Percentiles rank a stretch among this genome's conserved stretches.
Evolutionary conservation across 2,888 invertebrate species (phyloP).

Genomic region (Theretra japonica): DNA sequence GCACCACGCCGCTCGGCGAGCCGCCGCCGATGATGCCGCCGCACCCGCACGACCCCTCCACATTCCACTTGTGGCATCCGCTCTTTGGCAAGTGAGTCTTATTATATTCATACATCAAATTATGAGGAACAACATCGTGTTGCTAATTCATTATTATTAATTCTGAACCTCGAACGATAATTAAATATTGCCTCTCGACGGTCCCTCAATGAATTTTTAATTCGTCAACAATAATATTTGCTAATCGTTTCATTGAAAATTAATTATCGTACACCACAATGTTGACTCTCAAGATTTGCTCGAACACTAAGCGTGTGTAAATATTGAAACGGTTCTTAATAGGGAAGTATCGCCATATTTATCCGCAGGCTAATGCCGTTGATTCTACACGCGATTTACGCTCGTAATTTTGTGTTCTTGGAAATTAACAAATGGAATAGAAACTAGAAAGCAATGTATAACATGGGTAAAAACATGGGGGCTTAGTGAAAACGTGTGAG

Average conservation of each 20-base stretch:
- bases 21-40: constrained; percentile 65
- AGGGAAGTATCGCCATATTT: constrained; percentile 9
- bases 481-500: not conserved
- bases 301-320: not conserved
- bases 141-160: not conserved
- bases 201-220: not conserved
- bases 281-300: constrained; percentile 2
- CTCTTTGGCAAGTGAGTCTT: constrained; percentile 92
- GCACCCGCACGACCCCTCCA: constrained; percentile 80
- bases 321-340: constrained; percentile 5
- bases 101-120: constrained; percentile 21
- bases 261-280: not conserved
- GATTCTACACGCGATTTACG: not conserved
- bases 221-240: constrained; percentile 2
- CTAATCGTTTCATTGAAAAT: not conserved
- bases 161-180: not conserved
- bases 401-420: constrained; percentile 8
- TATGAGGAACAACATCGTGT: not conserved
- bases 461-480: too few relatives aligned
- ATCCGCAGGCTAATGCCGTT: not conserved
- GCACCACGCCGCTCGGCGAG: constrained; percentile 86
- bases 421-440: not conserved
- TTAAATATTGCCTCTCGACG: not conserved
- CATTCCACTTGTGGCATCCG: constrained; percentile 92
- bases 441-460: not conserved